Percentiles rank a stretch among this genome's conserved stretches.
phyloP scores from a whole-genome alignment of 2,797 vertebrate genomes.

The Aldrovandia affinis region DNA sequence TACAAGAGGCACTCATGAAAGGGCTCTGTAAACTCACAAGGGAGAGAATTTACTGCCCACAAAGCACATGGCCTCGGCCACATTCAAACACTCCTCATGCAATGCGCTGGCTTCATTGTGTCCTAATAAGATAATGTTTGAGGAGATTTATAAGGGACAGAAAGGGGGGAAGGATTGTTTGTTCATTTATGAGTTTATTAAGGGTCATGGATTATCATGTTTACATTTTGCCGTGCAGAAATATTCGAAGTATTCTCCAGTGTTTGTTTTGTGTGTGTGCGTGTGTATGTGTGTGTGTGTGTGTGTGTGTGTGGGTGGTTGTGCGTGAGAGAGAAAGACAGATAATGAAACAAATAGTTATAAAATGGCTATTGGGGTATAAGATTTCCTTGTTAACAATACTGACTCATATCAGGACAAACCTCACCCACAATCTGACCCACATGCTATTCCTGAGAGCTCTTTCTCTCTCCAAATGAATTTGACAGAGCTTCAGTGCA shows the following conservation, averaged over 20 bases:
- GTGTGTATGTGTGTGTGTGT: slow-evolving; percentile 2
- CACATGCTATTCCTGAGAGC: not conserved
- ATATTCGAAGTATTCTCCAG: slow-evolving; percentile 19
- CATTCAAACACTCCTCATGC: slow-evolving; percentile 35
- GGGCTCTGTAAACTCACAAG: slow-evolving; percentile 35
- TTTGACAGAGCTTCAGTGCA: too few relatives aligned
- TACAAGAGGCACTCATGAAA: slow-evolving; percentile 35
- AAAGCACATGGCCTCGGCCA: slow-evolving; percentile 56
- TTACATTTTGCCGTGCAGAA: not conserved
- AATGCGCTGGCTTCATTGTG: not conserved
- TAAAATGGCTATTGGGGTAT: not conserved
- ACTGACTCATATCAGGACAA: not conserved
- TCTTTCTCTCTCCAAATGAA: not conserved
- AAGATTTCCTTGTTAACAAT: slow-evolving; percentile 4
- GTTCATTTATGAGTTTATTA: not conserved
- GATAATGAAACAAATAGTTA: not conserved
- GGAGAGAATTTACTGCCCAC: slow-evolving; percentile 66
- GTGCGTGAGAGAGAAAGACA: not conserved
- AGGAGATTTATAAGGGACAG: not conserved
- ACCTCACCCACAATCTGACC: not conserved
- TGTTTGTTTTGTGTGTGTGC: slow-evolving; percentile 28
- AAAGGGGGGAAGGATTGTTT: not conserved
- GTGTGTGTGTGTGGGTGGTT: not conserved
- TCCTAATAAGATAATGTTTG: not conserved
- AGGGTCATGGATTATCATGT: not conserved